Percentiles rank a stretch among this genome's conserved stretches.
Conservation (phyloP, 2,888 invertebrate species). For the Penaeus monodon region DNA sequence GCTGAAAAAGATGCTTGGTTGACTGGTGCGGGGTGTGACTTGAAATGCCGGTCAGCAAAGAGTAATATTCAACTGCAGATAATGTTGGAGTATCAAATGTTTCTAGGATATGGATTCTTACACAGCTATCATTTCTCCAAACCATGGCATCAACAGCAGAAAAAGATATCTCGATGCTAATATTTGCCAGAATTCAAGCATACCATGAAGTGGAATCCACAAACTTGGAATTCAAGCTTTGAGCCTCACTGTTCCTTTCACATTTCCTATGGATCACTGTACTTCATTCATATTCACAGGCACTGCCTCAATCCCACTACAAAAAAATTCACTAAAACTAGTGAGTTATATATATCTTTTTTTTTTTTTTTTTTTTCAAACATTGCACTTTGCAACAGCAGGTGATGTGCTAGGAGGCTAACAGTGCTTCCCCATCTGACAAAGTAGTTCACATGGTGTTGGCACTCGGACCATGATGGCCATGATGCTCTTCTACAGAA, state of each 20-base stretch:
- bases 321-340: slow-evolving; percentile 42
- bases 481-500: slow-evolving; percentile 24
- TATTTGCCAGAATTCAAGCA: slow-evolving; percentile 34
- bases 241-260: slow-evolving; percentile 42
- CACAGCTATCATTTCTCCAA: slow-evolving; percentile 36
- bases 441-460: slow-evolving; percentile 30
- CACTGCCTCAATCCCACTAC: slow-evolving; percentile 54
- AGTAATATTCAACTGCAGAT: slow-evolving; percentile 54
- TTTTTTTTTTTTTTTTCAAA: slow-evolving; percentile 18
- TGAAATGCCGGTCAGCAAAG: slow-evolving; percentile 53
- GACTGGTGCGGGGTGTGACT: slow-evolving; percentile 55
- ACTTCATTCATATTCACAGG: slow-evolving; percentile 30
- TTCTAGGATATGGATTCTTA: slow-evolving; percentile 52
- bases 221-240: slow-evolving; percentile 42
- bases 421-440: slow-evolving; percentile 33
- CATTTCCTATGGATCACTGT: slow-evolving; percentile 25
- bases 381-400: slow-evolving; percentile 49
- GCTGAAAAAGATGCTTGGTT: slow-evolving; percentile 41
- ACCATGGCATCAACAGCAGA: slow-evolving; percentile 39
- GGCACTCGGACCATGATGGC: slow-evolving; percentile 36
- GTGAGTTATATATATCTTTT: slow-evolving; percentile 12
- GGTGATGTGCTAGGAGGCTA: slow-evolving; percentile 40
- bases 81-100: slow-evolving; percentile 56
- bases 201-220: slow-evolving; percentile 34
- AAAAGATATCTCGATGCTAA: slow-evolving; percentile 25